Conservation (phyloP, 2,797 vertebrate genomes). For the Gymnothorax reevesii region DNA sequence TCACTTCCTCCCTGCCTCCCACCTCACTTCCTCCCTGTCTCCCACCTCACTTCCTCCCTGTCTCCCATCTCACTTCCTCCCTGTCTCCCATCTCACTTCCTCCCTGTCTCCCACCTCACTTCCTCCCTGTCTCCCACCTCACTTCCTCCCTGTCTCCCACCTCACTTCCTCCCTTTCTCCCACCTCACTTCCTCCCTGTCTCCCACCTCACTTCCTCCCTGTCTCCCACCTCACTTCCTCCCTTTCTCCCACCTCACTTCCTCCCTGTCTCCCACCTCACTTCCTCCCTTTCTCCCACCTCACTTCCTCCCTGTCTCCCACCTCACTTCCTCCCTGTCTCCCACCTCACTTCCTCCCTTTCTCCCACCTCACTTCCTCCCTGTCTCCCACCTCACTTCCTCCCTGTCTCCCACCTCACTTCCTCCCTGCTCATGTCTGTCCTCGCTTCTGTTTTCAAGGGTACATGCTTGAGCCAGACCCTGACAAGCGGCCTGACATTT, state of each 20-base stretch:
- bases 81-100: not conserved
- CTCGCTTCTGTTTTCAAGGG: conserved; percentile 66
- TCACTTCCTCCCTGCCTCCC: not conserved
- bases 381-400: not conserved
- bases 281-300: no score
- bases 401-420: not conserved
- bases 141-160: no score
- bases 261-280: not conserved
- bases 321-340: not conserved
- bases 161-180: not conserved
- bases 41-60: not conserved
- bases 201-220: no score
- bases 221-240: not conserved
- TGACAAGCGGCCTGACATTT: conserved; percentile 95
- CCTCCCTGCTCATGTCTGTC: not conserved
- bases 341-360: not conserved
- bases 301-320: not conserved
- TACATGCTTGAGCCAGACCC: conserved; percentile 98
- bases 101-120: no score
- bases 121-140: not conserved
- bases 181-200: not conserved
- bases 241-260: no score
- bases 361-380: not conserved
- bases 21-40: no score
- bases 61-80: no score